Conservation (phyloP, 2,113 vertebrate species). For the Sinocyclocheilus rhinocerous region DNA sequence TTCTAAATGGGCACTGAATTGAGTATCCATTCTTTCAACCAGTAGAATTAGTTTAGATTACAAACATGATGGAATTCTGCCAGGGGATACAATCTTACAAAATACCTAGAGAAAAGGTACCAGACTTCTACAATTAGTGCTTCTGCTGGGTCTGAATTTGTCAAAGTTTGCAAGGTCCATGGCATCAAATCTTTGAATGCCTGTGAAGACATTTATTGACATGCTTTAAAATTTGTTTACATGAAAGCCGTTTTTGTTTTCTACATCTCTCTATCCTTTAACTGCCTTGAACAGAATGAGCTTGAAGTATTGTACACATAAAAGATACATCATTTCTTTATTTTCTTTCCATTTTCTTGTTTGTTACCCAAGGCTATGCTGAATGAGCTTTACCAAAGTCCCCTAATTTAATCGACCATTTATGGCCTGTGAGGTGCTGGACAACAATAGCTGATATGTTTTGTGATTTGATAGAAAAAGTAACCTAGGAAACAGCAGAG, state of each 20-base stretch:
- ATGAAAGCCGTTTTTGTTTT: neutral
- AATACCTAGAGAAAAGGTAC: neutral
- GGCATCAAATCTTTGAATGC: neutral
- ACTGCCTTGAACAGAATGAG: neutral
- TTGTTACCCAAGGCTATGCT: constrained; percentile 71
- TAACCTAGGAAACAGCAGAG: constrained; percentile 75
- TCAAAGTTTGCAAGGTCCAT: neutral
- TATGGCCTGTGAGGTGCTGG: constrained; percentile 63
- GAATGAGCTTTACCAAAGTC: constrained; percentile 72
- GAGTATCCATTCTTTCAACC: neutral
- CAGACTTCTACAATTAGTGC: neutral
- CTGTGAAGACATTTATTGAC: neutral
- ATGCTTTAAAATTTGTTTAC: neutral
- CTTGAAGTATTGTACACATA: neutral
- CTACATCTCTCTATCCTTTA: neutral
- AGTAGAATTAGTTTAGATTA: neutral
- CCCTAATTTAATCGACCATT: constrained; percentile 77
- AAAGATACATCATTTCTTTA: constrained; percentile 23
- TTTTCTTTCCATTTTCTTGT: constrained; percentile 31
- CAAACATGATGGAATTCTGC: neutral
- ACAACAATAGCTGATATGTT: constrained; percentile 53
- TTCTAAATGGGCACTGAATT: neutral
- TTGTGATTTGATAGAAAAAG: constrained; percentile 67
- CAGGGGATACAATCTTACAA: neutral
- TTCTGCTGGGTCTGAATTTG: neutral